These are phyloP conservation scores for Hipparchia sbordonii DNA, from an alignment of 2,888 invertebrate genomes.

Conservation along the genomic window DNA sequence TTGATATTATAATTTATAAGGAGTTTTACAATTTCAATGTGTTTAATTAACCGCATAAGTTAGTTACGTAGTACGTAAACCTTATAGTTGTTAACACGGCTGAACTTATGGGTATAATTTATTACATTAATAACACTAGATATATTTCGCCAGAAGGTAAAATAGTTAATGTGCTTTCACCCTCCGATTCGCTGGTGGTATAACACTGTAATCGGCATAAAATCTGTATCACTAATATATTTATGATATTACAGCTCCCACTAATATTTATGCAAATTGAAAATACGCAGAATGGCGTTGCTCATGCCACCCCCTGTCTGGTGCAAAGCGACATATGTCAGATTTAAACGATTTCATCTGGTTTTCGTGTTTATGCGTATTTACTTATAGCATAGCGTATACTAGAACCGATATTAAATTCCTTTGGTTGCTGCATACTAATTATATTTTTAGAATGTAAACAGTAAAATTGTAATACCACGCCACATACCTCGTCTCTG, in stretches of 20 bases:
- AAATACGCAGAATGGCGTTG: slow-evolving; percentile 77
- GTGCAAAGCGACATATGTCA: slow-evolving; percentile 66
- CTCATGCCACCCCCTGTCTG: slow-evolving; percentile 75
- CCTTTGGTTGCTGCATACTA: not conserved
- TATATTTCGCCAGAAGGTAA: slow-evolving; percentile 33
- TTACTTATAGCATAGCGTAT: not conserved
- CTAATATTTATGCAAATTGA: slow-evolving; percentile 84
- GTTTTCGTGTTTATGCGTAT: slow-evolving; percentile 21
- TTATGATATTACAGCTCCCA: slow-evolving; percentile 77
- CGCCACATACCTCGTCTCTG: too few species aligned
- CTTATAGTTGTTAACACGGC: not conserved
- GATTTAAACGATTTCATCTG: slow-evolving; percentile 48
- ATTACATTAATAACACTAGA: slow-evolving; percentile 28
- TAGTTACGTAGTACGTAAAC: too few species aligned
- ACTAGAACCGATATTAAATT: not conserved
- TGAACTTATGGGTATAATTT: not conserved
- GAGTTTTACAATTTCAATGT: too few species aligned
- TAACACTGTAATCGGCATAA: slow-evolving; percentile 81
- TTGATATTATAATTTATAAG: too few species aligned
- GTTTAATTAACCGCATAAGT: too few species aligned
- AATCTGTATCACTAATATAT: slow-evolving; percentile 83
- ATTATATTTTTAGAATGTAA: too few species aligned
- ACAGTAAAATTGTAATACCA: too few species aligned
- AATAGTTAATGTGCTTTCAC: slow-evolving; percentile 49
- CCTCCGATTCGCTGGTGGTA: slow-evolving; percentile 61